Evolutionary conservation across 2,888 invertebrate genomes (phyloP).

Genomic region (Chouioia cunea): DNA sequence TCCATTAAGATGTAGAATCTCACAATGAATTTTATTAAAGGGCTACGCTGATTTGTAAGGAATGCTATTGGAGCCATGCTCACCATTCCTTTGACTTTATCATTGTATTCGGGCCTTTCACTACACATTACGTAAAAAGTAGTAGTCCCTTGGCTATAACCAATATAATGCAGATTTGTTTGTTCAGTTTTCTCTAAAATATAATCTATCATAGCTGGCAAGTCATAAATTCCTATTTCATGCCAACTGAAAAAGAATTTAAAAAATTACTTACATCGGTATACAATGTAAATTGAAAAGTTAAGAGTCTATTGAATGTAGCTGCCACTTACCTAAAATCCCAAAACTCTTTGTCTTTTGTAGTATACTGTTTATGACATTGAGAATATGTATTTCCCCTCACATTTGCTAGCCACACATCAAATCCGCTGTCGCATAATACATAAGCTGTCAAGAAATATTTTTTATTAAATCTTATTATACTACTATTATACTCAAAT

Average conservation of each 20-base stretch:
- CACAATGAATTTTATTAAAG: conserved; percentile 60
- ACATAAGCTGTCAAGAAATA: conserved; percentile 57
- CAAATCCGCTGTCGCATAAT: conserved; percentile 62
- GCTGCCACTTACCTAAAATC: conserved; percentile 62
- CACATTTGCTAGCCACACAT: conserved; percentile 65
- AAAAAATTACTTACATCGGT: conserved; percentile 19
- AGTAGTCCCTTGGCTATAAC: conserved; percentile 74
- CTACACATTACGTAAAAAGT: conserved; percentile 65
- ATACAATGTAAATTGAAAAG: too few relatives aligned
- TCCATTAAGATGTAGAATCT: conserved; percentile 61
- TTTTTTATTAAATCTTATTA: background rate
- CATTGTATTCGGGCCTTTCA: conserved; percentile 65
- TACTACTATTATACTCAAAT: too few relatives aligned
- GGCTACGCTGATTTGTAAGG: conserved; percentile 64
- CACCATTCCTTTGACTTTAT: conserved; percentile 64
- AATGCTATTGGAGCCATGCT: conserved; percentile 68
- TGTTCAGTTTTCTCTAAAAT: conserved; percentile 68
- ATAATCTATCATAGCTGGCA: conserved; percentile 74
- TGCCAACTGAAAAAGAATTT: conserved; percentile 70
- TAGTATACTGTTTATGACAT: conserved; percentile 60
- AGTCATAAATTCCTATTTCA: conserved; percentile 74
- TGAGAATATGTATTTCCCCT: conserved; percentile 65
- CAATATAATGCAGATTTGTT: conserved; percentile 71
- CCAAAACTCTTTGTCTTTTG: conserved; percentile 65
- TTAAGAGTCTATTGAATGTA: too few relatives aligned